Percentiles rank a stretch among this genome's conserved stretches.
phyloP scores from a whole-genome alignment of 37 sponge, comb jelly and placozoan genomes.

The Aplysina aerophoba region DNA sequence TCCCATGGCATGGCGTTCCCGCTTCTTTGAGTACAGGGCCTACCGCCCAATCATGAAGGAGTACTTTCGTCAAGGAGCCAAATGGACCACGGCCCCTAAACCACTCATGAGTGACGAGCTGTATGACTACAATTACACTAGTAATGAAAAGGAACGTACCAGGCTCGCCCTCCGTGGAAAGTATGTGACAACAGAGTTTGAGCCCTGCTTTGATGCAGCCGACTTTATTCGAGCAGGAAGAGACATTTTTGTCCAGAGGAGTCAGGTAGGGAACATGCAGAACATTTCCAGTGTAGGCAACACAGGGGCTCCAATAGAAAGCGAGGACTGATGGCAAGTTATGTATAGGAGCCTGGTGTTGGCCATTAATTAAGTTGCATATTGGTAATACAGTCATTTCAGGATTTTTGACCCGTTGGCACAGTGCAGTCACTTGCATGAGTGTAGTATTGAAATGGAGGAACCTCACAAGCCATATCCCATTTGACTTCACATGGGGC shows the following conservation, averaged over 20 bases:
- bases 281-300: too few relatives aligned
- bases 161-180: conserved; percentile 27
- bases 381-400: too few relatives aligned
- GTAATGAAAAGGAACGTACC: conserved; percentile 1
- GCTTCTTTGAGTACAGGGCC: conserved; percentile 75
- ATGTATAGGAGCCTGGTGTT: too few relatives aligned
- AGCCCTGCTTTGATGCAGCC: conserved; percentile 83
- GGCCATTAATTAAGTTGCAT: too few relatives aligned
- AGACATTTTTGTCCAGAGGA: conserved; percentile 80
- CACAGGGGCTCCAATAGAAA: too few relatives aligned
- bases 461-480: too few relatives aligned
- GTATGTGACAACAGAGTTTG: conserved; percentile 80
- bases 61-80: conserved; percentile 65
- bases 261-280: conserved; percentile 75
- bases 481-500: too few relatives aligned
- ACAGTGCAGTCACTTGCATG: too few relatives aligned
- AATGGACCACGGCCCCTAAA: conserved; percentile 77
- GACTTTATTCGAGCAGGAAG: conserved; percentile 78
- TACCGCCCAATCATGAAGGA: conserved; percentile 74
- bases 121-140: conserved; percentile 59
- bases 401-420: too few relatives aligned
- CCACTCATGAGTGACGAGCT: conserved; percentile 63
- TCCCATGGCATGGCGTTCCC: conserved; percentile 79
- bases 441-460: too few relatives aligned
- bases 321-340: too few relatives aligned